Evolutionary conservation across 2,113 vertebrate species (phyloP).

Genomic region (Oceanites oceanicus): DNA sequence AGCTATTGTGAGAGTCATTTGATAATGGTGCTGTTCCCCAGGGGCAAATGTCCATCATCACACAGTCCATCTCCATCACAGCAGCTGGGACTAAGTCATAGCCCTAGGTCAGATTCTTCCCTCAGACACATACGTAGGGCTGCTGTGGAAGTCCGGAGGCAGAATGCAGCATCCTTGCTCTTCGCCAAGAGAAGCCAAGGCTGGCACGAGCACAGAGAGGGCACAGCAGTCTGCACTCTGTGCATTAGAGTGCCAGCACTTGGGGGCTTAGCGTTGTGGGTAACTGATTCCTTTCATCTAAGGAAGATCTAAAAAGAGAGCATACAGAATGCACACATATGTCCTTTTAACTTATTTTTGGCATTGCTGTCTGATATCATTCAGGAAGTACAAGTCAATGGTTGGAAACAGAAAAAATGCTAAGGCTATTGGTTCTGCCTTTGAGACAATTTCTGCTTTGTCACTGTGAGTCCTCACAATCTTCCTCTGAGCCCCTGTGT

Average conservation of each 20-base stretch:
- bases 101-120: neutral
- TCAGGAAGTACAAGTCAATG: neutral
- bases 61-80: neutral
- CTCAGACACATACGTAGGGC: neutral
- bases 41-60: neutral
- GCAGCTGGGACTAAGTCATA: neutral
- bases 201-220: neutral
- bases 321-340: neutral
- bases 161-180: neutral
- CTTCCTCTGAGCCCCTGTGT: neutral
- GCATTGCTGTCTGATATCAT: neutral
- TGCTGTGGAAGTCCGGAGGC: neutral
- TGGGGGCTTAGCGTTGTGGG: neutral
- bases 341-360: slow-evolving; percentile 15
- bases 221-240: neutral
- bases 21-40: neutral
- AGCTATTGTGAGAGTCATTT: neutral
- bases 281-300: neutral
- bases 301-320: neutral
- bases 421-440: neutral
- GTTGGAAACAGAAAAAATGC: neutral
- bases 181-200: neutral
- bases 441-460: slow-evolving; percentile 29
- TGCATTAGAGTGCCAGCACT: neutral
- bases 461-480: neutral